Evolutionary conservation across 1,140 invertebrate genomes (phyloP).

Genomic region (Pseudomyrmex gracilis): DNA sequence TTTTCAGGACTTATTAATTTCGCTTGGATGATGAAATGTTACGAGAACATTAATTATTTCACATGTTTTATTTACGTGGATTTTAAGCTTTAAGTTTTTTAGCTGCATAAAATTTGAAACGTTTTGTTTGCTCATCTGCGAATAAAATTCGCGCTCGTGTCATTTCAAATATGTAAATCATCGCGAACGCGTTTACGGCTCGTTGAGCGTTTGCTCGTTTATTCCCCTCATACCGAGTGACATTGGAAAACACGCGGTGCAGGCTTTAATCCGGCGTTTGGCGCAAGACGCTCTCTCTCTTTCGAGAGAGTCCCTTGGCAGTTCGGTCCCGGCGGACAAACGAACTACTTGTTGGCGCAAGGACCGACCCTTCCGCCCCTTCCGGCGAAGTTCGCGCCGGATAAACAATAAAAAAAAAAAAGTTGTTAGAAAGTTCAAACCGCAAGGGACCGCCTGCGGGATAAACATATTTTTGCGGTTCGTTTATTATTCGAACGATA

Average conservation of each 20-base stretch:
- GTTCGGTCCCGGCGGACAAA: conserved; percentile 72
- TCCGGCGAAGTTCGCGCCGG: conserved; percentile 67
- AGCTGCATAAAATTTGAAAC: background rate
- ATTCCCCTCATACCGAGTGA: background rate
- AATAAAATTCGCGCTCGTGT: background rate
- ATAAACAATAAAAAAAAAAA: conserved; percentile 77
- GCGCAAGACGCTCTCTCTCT: conserved; percentile 47
- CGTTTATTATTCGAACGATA: conserved; percentile 81
- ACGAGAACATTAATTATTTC: background rate
- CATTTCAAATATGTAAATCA: conserved; percentile 33
- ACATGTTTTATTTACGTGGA: conserved; percentile 1
- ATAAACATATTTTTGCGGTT: conserved; percentile 80
- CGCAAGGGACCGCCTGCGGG: conserved; percentile 69
- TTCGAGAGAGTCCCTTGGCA: conserved; percentile 27
- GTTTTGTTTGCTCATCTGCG: background rate
- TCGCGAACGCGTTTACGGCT: conserved; percentile 26
- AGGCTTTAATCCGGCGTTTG: conserved; percentile 46
- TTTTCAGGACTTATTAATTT: background rate
- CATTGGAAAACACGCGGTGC: conserved; percentile 28
- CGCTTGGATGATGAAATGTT: background rate
- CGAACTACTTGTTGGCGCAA: conserved; percentile 69
- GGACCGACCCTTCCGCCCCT: conserved; percentile 49
- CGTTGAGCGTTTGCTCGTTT: background rate
- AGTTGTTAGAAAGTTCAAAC: conserved; percentile 74
- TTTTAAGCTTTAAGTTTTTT: background rate